Percentiles rank a stretch among this genome's conserved stretches.
Conservation (phyloP, 2,797 vertebrate genomes). For the Rhinichthys osculus region DNA sequence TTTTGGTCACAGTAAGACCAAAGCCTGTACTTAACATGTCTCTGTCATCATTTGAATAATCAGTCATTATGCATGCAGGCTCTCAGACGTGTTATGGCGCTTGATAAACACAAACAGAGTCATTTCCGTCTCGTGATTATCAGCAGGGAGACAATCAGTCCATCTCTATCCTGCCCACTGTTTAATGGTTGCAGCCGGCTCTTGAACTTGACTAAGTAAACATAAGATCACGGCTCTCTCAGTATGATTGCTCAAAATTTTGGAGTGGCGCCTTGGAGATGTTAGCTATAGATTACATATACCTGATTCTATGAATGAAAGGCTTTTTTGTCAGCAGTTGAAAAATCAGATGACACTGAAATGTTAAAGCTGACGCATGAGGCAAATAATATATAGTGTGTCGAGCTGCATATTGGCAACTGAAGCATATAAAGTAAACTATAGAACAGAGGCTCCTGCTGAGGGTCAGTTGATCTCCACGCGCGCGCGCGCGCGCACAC, state of each 20-base stretch:
- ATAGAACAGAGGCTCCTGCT: conserved; percentile 63
- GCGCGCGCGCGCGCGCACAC: too few species aligned
- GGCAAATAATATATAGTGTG: conserved; percentile 51
- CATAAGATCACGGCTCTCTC: conserved; percentile 49
- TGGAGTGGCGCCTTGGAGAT: conserved; percentile 46
- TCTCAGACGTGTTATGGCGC: conserved; percentile 72
- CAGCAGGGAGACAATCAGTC: conserved; percentile 63
- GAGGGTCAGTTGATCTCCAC: conserved; percentile 64
- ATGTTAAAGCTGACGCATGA: conserved; percentile 37
- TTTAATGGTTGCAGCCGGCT: conserved; percentile 59
- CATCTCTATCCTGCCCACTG: conserved; percentile 66
- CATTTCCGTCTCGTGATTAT: conserved; percentile 60
- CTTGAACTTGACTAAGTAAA: conserved; percentile 54
- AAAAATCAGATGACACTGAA: conserved; percentile 10
- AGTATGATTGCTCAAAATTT: conserved; percentile 43
- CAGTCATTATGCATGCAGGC: conserved; percentile 73
- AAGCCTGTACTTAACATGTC: conserved; percentile 68
- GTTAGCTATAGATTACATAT: conserved; percentile 42
- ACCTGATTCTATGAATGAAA: conserved; percentile 30
- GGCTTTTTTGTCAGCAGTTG: conserved; percentile 3
- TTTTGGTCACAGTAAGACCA: conserved; percentile 52
- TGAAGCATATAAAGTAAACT: conserved; percentile 68
- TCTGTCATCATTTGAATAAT: conserved; percentile 78
- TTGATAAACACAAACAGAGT: conserved; percentile 73
- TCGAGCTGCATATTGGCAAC: conserved; percentile 61